Evolutionary conservation across 2,113 vertebrate species (phyloP).

Genomic region (Trachemys scripta): DNA sequence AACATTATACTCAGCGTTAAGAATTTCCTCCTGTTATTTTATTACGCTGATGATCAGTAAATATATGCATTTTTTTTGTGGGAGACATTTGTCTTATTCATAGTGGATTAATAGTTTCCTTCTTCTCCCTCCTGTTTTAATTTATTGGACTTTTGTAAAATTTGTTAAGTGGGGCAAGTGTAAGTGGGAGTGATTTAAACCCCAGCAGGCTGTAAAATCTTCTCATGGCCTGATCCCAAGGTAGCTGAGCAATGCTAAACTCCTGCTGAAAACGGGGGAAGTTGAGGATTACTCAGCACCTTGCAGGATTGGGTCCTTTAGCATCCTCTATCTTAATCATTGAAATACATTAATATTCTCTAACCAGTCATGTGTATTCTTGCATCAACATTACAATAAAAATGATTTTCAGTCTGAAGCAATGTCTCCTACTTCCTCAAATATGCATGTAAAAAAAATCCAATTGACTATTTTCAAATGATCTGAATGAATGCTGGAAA

Average conservation of each 20-base stretch:
- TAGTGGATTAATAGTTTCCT: conserved; percentile 36
- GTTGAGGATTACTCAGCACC: background rate
- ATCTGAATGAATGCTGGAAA: background rate
- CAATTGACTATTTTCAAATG: background rate
- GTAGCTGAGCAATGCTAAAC: background rate
- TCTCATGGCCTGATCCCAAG: background rate
- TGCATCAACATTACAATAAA: background rate
- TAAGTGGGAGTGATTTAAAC: accelerated
- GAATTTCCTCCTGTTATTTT: background rate
- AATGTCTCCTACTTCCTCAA: background rate
- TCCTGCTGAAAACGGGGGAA: background rate
- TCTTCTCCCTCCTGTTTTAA: background rate
- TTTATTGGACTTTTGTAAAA: background rate
- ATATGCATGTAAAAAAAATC: background rate
- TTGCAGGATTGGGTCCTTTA: background rate
- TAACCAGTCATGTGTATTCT: accelerated
- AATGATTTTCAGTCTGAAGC: background rate
- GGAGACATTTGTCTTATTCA: conserved; percentile 33
- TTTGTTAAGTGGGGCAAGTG: background rate
- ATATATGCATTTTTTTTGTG: background rate
- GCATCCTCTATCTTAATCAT: background rate
- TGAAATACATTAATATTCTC: background rate
- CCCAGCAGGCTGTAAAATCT: background rate
- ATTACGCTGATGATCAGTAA: background rate
- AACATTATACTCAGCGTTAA: background rate